Conservation (phyloP, 2,113 vertebrate species). For the Periophthalmodon schlosseri region DNA sequence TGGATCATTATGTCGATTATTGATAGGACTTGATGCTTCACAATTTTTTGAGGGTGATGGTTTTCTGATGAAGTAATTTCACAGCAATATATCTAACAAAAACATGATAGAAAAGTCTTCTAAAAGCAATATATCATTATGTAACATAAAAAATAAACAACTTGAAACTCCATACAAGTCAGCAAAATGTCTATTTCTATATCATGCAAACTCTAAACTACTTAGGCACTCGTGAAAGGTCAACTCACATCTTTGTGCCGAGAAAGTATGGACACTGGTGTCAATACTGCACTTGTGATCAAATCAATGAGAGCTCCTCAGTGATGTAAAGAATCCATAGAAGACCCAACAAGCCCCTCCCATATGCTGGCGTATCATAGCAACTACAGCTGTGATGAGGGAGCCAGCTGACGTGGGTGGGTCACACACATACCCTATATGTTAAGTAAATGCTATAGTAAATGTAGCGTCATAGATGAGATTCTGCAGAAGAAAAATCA, state of each 20-base stretch:
- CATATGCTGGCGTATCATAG: conserved; percentile 27
- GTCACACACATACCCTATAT: background rate
- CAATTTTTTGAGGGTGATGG: no score
- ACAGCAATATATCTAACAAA: no score
- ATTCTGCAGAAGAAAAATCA: background rate
- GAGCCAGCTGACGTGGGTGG: background rate
- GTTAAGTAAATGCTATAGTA: background rate
- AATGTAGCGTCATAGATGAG: background rate
- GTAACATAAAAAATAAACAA: background rate
- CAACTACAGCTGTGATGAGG: conserved; percentile 32
- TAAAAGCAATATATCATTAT: background rate
- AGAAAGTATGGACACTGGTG: conserved; percentile 1
- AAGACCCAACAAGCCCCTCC: background rate
- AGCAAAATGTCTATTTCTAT: no score
- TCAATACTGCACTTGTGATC: conserved; percentile 33
- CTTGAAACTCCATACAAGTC: background rate
- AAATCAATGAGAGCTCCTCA: conserved; percentile 41
- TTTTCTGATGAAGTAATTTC: no score
- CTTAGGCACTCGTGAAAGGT: background rate
- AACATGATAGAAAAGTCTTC: background rate
- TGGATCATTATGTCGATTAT: background rate
- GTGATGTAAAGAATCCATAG: conserved; percentile 36
- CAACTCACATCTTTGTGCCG: background rate
- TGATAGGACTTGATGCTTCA: background rate
- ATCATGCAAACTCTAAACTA: background rate